Evolutionary conservation across 2,888 invertebrate genomes (phyloP).

Genomic region (Operophtera brumata): DNA sequence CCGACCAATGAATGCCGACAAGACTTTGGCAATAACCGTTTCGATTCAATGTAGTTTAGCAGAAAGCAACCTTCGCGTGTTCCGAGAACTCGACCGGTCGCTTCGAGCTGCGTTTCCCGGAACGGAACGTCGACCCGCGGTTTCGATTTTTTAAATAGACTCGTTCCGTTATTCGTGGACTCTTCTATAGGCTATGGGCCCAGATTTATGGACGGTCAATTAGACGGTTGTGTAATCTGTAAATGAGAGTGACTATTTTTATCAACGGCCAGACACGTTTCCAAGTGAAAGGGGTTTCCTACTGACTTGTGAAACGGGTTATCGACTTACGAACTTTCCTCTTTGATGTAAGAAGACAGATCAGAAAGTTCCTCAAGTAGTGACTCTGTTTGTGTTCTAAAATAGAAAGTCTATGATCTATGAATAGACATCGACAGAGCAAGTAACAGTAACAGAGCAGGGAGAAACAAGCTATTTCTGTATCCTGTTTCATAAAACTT

Average conservation of each 20-base stretch:
- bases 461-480: constrained; percentile 1
- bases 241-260: constrained; percentile 66
- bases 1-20: constrained; percentile 28
- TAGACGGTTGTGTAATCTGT: constrained; percentile 64
- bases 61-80: constrained; percentile 63
- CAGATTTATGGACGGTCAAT: constrained; percentile 63
- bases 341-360: constrained; percentile 37
- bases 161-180: constrained; percentile 61
- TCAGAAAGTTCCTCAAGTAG: constrained; percentile 1
- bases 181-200: constrained; percentile 38
- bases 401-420: constrained; percentile 19
- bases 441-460: background rate
- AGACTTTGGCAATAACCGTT: constrained; percentile 65
- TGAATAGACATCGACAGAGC: constrained; percentile 3
- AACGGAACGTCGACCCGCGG: constrained; percentile 61
- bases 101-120: constrained; percentile 52
- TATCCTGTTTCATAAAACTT: background rate
- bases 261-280: constrained; percentile 51
- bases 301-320: constrained; percentile 57
- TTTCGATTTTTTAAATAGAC: constrained; percentile 75
- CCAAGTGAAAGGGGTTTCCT: constrained; percentile 73
- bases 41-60: constrained; percentile 59
- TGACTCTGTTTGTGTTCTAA: constrained; percentile 11
- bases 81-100: constrained; percentile 68
- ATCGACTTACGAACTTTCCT: constrained; percentile 48